phyloP scores from a whole-genome alignment of 2,113 vertebrate species.

The Psilopsiagon aymara region DNA sequence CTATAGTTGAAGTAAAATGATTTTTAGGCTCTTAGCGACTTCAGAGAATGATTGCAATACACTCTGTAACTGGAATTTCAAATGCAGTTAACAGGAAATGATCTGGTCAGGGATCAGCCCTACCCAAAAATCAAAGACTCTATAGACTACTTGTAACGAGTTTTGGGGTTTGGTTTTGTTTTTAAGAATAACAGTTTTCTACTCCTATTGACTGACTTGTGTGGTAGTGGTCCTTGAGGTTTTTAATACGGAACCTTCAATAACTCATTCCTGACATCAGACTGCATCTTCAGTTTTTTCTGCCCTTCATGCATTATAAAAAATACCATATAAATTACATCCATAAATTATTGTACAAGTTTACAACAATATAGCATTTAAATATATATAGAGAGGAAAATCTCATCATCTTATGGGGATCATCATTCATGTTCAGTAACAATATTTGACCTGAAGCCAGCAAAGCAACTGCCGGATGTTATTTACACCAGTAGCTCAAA shows the following conservation, averaged over 20 bases:
- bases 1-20: not conserved
- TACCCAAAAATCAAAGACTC: not conserved
- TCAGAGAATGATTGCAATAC: not conserved
- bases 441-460: not conserved
- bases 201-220: not conserved
- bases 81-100: not conserved
- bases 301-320: not conserved
- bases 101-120: not conserved
- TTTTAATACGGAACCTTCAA: not conserved
- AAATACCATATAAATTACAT: not conserved
- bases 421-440: not conserved
- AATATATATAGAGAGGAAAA: not conserved
- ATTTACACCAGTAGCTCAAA: not conserved
- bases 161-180: not conserved
- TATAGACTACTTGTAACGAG: not conserved
- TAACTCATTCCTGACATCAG: not conserved
- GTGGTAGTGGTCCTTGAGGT: not conserved
- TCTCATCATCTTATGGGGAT: not conserved
- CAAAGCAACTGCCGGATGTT: not conserved
- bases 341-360: not conserved
- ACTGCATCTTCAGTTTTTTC: not conserved
- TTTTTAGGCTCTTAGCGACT: not conserved
- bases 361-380: not conserved
- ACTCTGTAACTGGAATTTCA: not conserved
- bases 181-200: not conserved